phyloP scores from a whole-genome alignment of 1,140 invertebrate genomes.

The Ostrea denselamellosa region DNA sequence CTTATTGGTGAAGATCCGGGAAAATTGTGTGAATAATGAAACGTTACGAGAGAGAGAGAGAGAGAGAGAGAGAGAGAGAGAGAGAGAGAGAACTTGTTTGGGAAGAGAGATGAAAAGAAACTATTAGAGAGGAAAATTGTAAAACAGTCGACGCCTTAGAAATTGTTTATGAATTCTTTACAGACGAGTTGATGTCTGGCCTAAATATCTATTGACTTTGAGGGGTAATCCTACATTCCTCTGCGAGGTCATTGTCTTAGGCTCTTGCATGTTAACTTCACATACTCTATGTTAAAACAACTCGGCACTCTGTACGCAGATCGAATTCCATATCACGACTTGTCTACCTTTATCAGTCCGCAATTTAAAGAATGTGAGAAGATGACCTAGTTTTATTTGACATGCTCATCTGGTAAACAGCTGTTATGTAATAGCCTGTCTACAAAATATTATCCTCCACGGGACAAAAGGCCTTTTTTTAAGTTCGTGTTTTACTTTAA shows the following conservation, averaged over 20 bases:
- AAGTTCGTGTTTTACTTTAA: not conserved
- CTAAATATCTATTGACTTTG: no score
- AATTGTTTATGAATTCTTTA: no score
- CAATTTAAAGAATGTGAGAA: not conserved
- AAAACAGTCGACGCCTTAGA: not conserved
- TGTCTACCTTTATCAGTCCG: not conserved
- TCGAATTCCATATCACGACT: not conserved
- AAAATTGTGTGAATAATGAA: not conserved
- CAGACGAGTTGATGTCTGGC: no score
- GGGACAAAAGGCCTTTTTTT: not conserved
- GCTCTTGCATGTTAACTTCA: no score
- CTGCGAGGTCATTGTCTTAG: not conserved
- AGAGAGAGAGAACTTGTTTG: not conserved
- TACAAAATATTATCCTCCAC: not conserved
- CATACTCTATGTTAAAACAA: not conserved
- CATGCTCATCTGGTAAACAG: not conserved
- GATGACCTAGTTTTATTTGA: not conserved
- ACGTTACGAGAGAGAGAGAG: not conserved
- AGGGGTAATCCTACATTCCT: no score
- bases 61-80: conserved; percentile 10
- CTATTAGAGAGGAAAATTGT: no score
- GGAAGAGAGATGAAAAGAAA: no score
- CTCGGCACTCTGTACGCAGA: not conserved
- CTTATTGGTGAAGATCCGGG: not conserved
- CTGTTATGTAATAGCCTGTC: not conserved